Evolutionary conservation across 2,888 invertebrate species (phyloP), one percentile per base, ranked within the genome.

Genomic region (Leucoptera coffeella): DNA sequence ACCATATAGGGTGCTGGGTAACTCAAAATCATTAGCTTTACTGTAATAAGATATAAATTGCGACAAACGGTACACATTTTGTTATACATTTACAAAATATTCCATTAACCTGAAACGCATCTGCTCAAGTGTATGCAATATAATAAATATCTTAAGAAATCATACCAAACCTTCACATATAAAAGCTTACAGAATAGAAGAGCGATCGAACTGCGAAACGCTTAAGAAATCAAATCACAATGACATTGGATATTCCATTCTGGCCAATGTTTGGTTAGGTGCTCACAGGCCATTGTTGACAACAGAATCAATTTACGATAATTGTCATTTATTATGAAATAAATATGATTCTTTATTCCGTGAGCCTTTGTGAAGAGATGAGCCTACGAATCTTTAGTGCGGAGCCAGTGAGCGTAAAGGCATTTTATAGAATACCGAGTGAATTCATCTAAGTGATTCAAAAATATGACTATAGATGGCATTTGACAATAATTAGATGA

Each of bases 251-350:
- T 52, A 64, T 56, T 57, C 61, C 65, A 61, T 73, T 73, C 48
- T 71, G 74, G 74, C 73, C 75, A 74, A 75, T 77, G 76, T 77
- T 77, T 77, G 77, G 76, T 77, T 77, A 77, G 77, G 74, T 77
- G 77, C 74, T 42, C 57, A 51, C 46, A 50, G 22, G 19, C 30
- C 43, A 58, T 71, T 69, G 65, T 69, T 45, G 42, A 45, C 44
- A 43, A 40, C 36, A 47, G 54, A 65, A 65, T 67, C 67, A 65
- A 67, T 69, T 69, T 65, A 64, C 47, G 59, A 59, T 69, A 69
- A 69, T 69, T 69, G 67, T 64, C 69, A 62, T 69, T 62, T 69
- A 69, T 69, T 69, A 67, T 65, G 64, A 55, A 65, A 65, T 69
- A 65, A 65, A 69, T 67, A 67, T 67, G 64, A 65, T 55, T 49